Evolutionary conservation across 2,888 invertebrate genomes (phyloP).

Genomic region (Phalangium opilio): DNA sequence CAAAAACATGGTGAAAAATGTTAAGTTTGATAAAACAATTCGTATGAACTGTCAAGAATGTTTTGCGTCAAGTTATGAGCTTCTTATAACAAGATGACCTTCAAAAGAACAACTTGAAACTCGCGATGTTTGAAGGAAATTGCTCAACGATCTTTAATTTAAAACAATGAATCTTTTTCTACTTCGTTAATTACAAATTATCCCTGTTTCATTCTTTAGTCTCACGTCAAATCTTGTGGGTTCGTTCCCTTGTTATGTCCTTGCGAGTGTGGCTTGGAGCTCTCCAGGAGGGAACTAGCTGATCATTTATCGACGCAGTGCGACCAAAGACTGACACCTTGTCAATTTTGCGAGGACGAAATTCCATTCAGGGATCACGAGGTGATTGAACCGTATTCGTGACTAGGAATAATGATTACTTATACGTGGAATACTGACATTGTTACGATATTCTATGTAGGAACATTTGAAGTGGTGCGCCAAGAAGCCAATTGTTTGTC

Average conservation of each 20-base stretch:
- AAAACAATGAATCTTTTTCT: too few relatives aligned
- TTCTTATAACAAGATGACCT: too few relatives aligned
- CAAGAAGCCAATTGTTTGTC: conserved; percentile 11
- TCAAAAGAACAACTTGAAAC: too few relatives aligned
- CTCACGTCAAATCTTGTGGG: conserved; percentile 13
- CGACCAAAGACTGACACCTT: conserved; percentile 12
- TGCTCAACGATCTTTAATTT: too few relatives aligned
- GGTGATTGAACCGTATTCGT: background rate
- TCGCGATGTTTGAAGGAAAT: too few relatives aligned
- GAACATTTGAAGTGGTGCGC: conserved; percentile 9
- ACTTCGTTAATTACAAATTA: background rate
- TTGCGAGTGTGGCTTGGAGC: conserved; percentile 11
- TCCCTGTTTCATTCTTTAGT: conserved; percentile 2
- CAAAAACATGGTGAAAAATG: too few relatives aligned
- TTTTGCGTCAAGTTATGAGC: too few relatives aligned
- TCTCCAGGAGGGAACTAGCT: conserved; percentile 12
- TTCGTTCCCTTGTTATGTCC: conserved; percentile 14
- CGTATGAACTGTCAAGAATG: too few relatives aligned
- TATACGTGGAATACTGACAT: too few relatives aligned
- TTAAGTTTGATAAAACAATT: too few relatives aligned
- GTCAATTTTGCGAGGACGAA: conserved; percentile 13
- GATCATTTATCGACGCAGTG: conserved; percentile 10
- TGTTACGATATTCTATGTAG: conserved; percentile 3
- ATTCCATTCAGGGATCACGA: conserved; percentile 12
- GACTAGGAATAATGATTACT: too few relatives aligned